phyloP scores from a whole-genome alignment of 1,140 invertebrate genomes.

The Drosophila malerkotliana region DNA sequence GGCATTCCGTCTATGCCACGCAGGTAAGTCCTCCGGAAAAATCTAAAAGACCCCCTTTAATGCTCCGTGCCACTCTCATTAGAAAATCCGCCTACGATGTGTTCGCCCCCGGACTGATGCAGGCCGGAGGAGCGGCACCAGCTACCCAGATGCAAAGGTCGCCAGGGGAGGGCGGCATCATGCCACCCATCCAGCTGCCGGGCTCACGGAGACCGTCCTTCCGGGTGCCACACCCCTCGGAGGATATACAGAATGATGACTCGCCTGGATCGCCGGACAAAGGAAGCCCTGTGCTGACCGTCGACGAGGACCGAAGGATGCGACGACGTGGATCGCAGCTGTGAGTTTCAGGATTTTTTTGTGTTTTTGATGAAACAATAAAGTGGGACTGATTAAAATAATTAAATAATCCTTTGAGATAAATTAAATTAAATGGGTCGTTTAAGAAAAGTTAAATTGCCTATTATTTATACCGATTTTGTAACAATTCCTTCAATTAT shows the following conservation, averaged over 20 bases:
- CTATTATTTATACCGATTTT: neutral
- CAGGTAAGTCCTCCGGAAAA: slow-evolving; percentile 82
- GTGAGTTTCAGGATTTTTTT: slow-evolving; percentile 86
- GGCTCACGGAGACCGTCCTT: slow-evolving; percentile 88
- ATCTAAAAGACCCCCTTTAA: neutral
- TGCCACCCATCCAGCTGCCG: slow-evolving; percentile 75
- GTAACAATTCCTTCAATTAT: neutral
- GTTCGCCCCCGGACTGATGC: slow-evolving; percentile 85
- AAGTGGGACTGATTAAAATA: neutral
- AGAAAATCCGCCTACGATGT: slow-evolving; percentile 92
- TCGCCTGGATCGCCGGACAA: slow-evolving; percentile 84
- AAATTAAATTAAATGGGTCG: neutral
- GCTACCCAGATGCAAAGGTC: slow-evolving; percentile 69
- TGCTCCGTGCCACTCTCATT: neutral
- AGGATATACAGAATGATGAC: slow-evolving; percentile 86
- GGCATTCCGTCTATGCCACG: slow-evolving; percentile 88
- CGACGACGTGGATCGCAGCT: slow-evolving; percentile 90
- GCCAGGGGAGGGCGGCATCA: slow-evolving; percentile 73
- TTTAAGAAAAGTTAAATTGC: neutral
- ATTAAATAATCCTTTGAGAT: neutral
- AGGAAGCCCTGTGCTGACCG: slow-evolving; percentile 85
- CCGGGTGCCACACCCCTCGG: slow-evolving; percentile 85
- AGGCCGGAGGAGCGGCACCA: slow-evolving; percentile 46
- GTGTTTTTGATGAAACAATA: neutral
- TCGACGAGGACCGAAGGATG: slow-evolving; percentile 90